Percentiles rank a stretch among this genome's conserved stretches.
Evolutionary conservation across 2,888 invertebrate genomes (phyloP).

Genomic region (Cantharis nigra): DNA sequence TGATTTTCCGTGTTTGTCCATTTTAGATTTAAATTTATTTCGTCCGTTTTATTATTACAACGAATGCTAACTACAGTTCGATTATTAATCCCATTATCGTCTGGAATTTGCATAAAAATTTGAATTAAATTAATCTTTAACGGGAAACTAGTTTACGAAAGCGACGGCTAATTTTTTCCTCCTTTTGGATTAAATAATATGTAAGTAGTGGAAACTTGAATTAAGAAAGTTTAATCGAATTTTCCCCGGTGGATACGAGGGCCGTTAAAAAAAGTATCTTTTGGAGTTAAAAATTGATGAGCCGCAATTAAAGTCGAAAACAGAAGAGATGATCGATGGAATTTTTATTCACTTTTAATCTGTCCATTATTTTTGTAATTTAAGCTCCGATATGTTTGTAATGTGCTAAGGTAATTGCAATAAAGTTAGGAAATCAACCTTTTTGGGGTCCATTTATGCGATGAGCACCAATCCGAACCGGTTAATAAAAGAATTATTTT

Average conservation of each 20-base stretch:
- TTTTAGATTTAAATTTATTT: not conserved
- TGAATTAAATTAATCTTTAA: not conserved
- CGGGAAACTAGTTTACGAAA: not conserved
- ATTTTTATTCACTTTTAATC: not conserved
- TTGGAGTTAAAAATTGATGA: not conserved
- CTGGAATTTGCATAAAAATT: not conserved
- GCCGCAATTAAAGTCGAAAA: not conserved
- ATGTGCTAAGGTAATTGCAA: not conserved
- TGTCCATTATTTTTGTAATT: not conserved
- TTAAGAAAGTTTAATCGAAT: not conserved
- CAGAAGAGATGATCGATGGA: not conserved
- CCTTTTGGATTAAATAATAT: not conserved
- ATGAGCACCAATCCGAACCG: not conserved
- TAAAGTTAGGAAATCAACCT: constrained; percentile 9
- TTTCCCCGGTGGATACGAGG: not conserved
- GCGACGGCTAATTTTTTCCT: not conserved
- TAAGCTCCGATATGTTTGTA: not conserved
- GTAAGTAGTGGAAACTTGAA: not conserved
- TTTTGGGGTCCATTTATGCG: not conserved
- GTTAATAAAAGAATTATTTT: constrained; percentile 11
- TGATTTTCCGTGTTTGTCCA: not conserved
- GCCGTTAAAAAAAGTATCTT: not conserved
- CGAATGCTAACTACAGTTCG: not conserved
- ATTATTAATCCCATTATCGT: not conserved
- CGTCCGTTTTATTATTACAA: not conserved